Base-by-base conservation (phyloP, 2,888 invertebrate genomes). In the Pandemis heparana region DNA sequence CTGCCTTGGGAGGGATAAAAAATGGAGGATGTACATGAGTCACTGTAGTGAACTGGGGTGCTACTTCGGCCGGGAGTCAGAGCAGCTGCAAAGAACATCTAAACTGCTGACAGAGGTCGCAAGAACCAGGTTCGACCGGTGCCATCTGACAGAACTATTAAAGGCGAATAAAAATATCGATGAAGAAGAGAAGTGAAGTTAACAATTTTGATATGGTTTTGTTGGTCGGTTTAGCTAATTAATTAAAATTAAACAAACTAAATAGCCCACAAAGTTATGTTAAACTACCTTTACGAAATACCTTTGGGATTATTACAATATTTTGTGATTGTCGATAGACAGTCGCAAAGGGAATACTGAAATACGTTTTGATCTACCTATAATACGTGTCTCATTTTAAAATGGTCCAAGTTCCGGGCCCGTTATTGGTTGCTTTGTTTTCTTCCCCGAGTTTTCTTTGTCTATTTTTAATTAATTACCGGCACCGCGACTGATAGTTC, bases 1-100 rank as follows among this genome's bases (percentile, higher is more conserved):
- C 5, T 91, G 92, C 43, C 81, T 94, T 60, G 80, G 81, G 38
- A 85, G 89, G 64, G 81, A 84, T 39, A 69, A 79, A n/a, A 84
- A 88, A 75, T 94, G 95, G 95, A 82, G 85, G 1, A 77, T 75
- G 12, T 93, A 89, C 77, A 95, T 95, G 79, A 78, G 85, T 0
- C 78, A 86, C 43, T 94, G 95, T 76, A 77, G 82, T 38, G 79
- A 85, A 0, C 72, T 79, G 18, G 75, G 80, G 1, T 83, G 88
- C 18, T 94, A 92, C 80, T 88, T 86, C 78, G 95, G 95, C 2
- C 63, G 75, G 0, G 83, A 84, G 14, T 78, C 81, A 5, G 83
- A 88, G 68, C 91, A 90, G 76, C 0, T 89, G n/a, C 80, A 81
- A 1, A 79, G 91, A 2, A 81, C 77, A 18, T 71, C 84, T 0